Evolutionary conservation across 2,888 invertebrate genomes (phyloP), one percentile per base, ranked within the genome.

Genomic region (Urechis unicinctus): DNA sequence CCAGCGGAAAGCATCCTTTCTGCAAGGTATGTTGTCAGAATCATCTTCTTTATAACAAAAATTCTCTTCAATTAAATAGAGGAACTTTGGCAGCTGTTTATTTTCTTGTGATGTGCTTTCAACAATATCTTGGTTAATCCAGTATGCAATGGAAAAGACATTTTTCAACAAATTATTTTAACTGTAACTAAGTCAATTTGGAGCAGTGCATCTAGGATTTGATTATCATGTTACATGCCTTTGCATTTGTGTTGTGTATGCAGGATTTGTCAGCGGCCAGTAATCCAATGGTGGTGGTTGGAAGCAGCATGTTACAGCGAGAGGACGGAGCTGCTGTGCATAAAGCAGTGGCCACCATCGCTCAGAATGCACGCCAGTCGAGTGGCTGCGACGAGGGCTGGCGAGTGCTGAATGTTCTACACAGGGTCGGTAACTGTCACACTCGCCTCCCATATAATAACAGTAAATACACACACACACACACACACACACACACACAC

Each of bases 331-430:
- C 59, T 24, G 68, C 74, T 9, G 61, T 77, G 1, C 71, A 73
- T 52, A 57, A 61, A 2, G 83, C 87, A 61, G 85, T 88, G 1
- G 88, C 89, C 71, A 83, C 85, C 53, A 80, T 93, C 55, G 86
- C 91, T 31, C 69, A 78, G 57, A 69, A 69, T 44, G 66, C 74
- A 2, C 64, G 72, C 2, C 61, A 61, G 26, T 45, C 61, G 28
- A 65, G 65, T 25, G 68, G 65, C 0, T 68, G 68, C 60, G 70
- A 63, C 5, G 64, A 66, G 17, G 80, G 83, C 51, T 88, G 88
- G 84, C 86, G 89, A 81, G 87, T 95, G 1, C 82, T 98, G 70
- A 98, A 98, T 79, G 86, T 98, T 24, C 83, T 98, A 29, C 97
- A 98, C 72, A 87, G 90, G 69, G 91, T 90, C 59, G 61, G 71